phyloP scores from a whole-genome alignment of 2,113 vertebrate genomes.

The Coryphaenoides rupestris region DNA sequence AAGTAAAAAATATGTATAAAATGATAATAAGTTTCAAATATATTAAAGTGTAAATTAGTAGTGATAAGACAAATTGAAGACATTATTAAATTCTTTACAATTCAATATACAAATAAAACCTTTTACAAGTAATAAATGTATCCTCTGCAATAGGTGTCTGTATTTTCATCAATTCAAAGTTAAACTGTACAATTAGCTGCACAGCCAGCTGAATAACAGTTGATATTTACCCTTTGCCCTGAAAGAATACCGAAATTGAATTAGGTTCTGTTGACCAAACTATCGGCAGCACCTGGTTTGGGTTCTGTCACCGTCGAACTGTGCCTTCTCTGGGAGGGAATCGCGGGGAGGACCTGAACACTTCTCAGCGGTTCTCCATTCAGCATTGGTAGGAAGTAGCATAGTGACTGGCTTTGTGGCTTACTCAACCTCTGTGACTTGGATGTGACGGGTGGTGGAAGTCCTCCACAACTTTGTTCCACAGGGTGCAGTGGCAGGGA shows the following conservation, averaged over 20 bases:
- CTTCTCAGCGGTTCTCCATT: slow-evolving; percentile 69
- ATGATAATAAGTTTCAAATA: slow-evolving; percentile 24
- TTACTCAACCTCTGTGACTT: slow-evolving; percentile 40
- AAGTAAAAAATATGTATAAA: slow-evolving; percentile 52
- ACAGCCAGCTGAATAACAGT: slow-evolving; percentile 1
- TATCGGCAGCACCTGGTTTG: slow-evolving; percentile 27
- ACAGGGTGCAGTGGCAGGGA: slow-evolving; percentile 61
- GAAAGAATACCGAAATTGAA: not conserved
- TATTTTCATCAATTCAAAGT: not conserved
- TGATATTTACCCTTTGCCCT: not conserved
- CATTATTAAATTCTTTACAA: not conserved
- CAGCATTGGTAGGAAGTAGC: slow-evolving; percentile 62
- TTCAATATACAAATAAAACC: not conserved
- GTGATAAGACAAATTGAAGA: not conserved
- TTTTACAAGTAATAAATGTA: not conserved
- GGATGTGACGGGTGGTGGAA: slow-evolving; percentile 47
- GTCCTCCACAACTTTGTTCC: slow-evolving; percentile 40
- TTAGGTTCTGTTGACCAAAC: slow-evolving; percentile 34
- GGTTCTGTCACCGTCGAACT: slow-evolving; percentile 28
- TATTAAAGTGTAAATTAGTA: slow-evolving; percentile 26
- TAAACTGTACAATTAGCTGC: not conserved
- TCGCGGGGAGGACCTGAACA: slow-evolving; percentile 78
- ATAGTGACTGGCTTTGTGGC: slow-evolving; percentile 58
- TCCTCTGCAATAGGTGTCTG: not conserved
- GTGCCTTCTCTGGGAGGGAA: slow-evolving; percentile 73